These are phyloP conservation scores for Eupsittula cactorum DNA, from an alignment of 2,113 vertebrate genomes.

Conservation along the genomic window DNA sequence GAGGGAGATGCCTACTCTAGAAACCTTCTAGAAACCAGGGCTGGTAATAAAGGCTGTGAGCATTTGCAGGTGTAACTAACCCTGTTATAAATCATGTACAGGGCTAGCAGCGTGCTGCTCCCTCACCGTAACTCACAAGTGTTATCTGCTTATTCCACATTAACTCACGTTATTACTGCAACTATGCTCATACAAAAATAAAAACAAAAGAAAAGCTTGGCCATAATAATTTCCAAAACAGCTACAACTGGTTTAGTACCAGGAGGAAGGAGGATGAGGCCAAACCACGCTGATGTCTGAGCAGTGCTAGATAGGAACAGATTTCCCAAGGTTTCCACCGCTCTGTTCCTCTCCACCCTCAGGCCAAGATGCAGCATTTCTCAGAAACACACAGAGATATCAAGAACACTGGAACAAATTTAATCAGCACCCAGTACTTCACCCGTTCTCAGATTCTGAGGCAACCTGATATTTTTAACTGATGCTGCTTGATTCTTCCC, in stretches of 20 bases:
- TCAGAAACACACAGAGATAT: neutral
- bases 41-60: neutral
- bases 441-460: neutral
- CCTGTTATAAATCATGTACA: rapidly evolving
- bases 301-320: neutral
- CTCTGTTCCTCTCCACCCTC: neutral
- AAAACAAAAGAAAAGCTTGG: neutral
- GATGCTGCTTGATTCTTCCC: neutral
- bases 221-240: neutral
- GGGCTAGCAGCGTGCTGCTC: neutral
- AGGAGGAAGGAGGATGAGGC: neutral
- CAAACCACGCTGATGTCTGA: neutral
- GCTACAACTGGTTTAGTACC: neutral
- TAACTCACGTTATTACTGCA: neutral
- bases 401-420: neutral
- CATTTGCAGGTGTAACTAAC: neutral
- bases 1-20: neutral
- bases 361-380: neutral
- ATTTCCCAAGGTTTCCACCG: neutral
- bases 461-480: neutral
- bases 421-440: neutral
- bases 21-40: neutral
- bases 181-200: neutral
- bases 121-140: rapidly evolving
- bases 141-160: neutral